Percentiles rank a stretch among this genome's conserved stretches.
phyloP scores from a whole-genome alignment of 2,113 vertebrate species.

The Melospiza melodia region DNA sequence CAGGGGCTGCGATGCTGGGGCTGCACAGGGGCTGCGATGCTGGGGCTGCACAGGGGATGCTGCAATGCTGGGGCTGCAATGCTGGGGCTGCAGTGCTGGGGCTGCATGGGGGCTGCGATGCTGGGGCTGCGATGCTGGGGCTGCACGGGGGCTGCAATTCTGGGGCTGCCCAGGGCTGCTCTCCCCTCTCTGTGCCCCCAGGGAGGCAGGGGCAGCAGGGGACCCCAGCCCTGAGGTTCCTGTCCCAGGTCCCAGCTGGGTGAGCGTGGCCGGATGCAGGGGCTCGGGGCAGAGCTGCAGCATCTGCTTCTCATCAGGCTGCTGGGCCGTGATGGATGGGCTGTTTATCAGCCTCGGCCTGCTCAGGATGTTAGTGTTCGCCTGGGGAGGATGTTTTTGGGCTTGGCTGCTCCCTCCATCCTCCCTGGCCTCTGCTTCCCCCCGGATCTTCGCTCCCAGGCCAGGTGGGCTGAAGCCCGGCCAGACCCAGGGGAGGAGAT shows the following conservation, averaged over 20 bases:
- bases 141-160: too few species aligned
- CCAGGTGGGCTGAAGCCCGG: background rate
- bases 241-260: background rate
- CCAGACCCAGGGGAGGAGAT: background rate
- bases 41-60: background rate
- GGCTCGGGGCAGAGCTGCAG: slow-evolving; percentile 13
- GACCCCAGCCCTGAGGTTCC: background rate
- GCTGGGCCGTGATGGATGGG: slow-evolving; percentile 63
- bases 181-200: background rate
- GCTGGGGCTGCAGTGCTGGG: too few species aligned
- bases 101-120: too few species aligned
- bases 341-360: slow-evolving; percentile 54
- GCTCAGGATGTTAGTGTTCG: slow-evolving; percentile 76
- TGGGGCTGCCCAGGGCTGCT: background rate
- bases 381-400: slow-evolving; percentile 27
- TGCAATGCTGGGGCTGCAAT: background rate
- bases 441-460: background rate
- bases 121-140: background rate
- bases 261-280: background rate
- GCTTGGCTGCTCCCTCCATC: background rate
- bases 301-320: slow-evolving; percentile 74
- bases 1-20: background rate
- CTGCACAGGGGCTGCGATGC: too few species aligned
- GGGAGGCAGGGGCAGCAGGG: accelerated
- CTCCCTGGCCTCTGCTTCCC: background rate